Evolutionary conservation across 1,140 invertebrate genomes (phyloP).

Genomic region (Archivesica marissinica): DNA sequence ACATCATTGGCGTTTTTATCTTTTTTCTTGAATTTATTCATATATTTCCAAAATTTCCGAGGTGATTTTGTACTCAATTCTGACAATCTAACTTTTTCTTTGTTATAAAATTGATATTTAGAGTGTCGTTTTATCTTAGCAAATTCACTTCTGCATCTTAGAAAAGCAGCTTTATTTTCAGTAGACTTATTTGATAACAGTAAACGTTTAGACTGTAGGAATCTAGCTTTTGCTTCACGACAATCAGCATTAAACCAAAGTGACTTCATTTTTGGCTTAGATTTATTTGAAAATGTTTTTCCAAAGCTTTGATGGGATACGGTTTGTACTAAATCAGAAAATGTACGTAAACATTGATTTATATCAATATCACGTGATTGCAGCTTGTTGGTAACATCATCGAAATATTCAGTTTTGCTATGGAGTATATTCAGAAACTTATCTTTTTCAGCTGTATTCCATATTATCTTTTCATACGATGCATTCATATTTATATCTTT

Average conservation of each 20-base stretch:
- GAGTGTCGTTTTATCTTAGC: neutral
- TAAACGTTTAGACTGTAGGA: neutral
- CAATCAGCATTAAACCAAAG: slow-evolving; percentile 41
- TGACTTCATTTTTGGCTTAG: slow-evolving; percentile 18
- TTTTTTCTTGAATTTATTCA: slow-evolving; percentile 10
- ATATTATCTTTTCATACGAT: too few relatives aligned
- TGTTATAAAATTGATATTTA: slow-evolving; percentile 27
- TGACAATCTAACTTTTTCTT: slow-evolving; percentile 10
- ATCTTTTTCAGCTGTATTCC: too few relatives aligned
- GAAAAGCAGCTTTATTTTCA: slow-evolving; percentile 28
- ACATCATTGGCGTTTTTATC: neutral
- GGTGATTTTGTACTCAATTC: slow-evolving; percentile 21
- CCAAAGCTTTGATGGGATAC: slow-evolving; percentile 7
- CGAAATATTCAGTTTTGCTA: too few relatives aligned
- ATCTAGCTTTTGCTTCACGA: neutral
- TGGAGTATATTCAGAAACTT: too few relatives aligned
- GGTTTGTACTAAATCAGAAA: slow-evolving; percentile 14
- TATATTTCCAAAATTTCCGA: slow-evolving; percentile 43
- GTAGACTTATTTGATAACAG: neutral
- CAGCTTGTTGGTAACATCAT: too few relatives aligned
- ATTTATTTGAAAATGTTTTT: neutral
- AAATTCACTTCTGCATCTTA: neutral
- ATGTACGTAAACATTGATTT: slow-evolving; percentile 12
- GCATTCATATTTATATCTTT: too few relatives aligned
- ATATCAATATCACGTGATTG: slow-evolving; percentile 3